Conservation (phyloP, 2,113 vertebrate species). For the Calidris pugnax region DNA sequence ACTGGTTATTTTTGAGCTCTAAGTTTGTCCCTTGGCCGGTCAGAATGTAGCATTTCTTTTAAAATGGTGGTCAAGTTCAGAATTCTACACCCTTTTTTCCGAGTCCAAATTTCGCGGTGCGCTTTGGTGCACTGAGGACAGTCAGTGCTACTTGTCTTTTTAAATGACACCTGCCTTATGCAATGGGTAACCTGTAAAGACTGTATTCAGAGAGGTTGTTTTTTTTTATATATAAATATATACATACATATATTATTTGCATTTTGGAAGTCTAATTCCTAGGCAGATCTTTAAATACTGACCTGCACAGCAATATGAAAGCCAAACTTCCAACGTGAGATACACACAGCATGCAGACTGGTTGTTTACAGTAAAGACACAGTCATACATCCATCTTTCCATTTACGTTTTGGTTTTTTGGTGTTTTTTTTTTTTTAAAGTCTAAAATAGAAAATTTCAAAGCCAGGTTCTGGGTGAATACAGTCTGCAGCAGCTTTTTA, state of each 20-base stretch:
- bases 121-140: slow-evolving; percentile 36
- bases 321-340: slow-evolving; percentile 60
- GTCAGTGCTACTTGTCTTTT: slow-evolving; percentile 70
- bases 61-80: not conserved
- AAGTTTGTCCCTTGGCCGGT: slow-evolving; percentile 26
- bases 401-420: not conserved
- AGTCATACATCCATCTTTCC: slow-evolving; percentile 52
- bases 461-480: slow-evolving; percentile 68
- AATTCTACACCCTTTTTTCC: not conserved
- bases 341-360: slow-evolving; percentile 71
- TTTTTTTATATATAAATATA: slow-evolving; percentile 66
- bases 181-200: slow-evolving; percentile 64
- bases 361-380: slow-evolving; percentile 63
- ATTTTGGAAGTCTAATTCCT: slow-evolving; percentile 76
- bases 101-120: slow-evolving; percentile 17
- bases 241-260: slow-evolving; percentile 68
- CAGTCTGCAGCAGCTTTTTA: slow-evolving; percentile 76
- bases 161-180: slow-evolving; percentile 72
- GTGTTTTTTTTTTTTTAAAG: not conserved
- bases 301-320: slow-evolving; percentile 78
- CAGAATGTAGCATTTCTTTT: slow-evolving; percentile 42
- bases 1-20: slow-evolving; percentile 26
- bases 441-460: slow-evolving; percentile 46
- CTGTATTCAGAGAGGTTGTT: slow-evolving; percentile 62
- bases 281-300: slow-evolving; percentile 74